Base-by-base conservation (phyloP, 2,888 invertebrate species). In the Leptinotarsa juncta region DNA sequence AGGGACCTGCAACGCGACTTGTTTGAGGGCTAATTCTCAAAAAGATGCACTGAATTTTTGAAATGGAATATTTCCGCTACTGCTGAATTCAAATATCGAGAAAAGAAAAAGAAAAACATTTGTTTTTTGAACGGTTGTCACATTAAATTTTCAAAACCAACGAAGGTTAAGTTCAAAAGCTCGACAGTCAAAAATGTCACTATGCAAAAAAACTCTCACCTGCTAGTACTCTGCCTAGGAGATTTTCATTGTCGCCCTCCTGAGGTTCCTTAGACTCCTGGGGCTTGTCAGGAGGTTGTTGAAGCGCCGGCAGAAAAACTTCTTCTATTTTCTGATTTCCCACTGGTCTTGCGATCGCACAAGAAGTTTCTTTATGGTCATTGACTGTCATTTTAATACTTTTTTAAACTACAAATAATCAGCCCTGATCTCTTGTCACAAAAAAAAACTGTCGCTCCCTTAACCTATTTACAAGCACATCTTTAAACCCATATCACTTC, bases 161-260 rank as follows among this genome's bases (percentile, higher is more conserved):
- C 3, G 12, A 12, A 42, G 10, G 12, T 42, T 42, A 2, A 42
- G 5, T 57, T 57, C 23, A 57, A 57, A 12, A 57, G 42, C 42
- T 42, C 42, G 42, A 42, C 42, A 10, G 42, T 12, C 42, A 42
- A 42, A 42, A 42, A 42, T 42, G 3, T 42, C 42, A 42, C 0
- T 42, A 42, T 42, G 42, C 10, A 42, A 10, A 10, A 12, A 42
- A 42, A 42, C 53, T 18, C 77, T 89, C 88, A 91, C 91, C 91
- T 88, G 90, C 91, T 76, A 91, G 83, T 14, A 91, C 91, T 79
- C 90, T 86, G 78, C 91, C 91, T 23, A 91, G 86, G 7, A 91
- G 88, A 82, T 91, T 89, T 83, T 91, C 91, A 84, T 89, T 89
- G 75, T 86, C 89, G 71, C 82, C 81, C 32, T 79, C 78, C 23